phyloP scores from a whole-genome alignment of 2,113 vertebrate species.

The Xenopus borealis region DNA sequence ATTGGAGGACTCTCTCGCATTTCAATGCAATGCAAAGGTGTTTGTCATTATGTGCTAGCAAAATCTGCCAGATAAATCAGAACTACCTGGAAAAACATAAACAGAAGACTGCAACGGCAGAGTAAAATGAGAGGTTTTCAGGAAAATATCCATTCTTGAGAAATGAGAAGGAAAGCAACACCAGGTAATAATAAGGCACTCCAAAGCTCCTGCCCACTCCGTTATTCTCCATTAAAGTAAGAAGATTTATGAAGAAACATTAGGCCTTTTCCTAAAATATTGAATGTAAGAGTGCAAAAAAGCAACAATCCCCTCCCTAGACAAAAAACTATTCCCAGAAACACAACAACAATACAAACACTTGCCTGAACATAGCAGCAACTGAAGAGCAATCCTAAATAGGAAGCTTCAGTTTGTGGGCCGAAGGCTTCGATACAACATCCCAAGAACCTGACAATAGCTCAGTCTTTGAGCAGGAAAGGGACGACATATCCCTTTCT shows the following conservation, averaged over 20 bases:
- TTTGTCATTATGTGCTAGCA: conserved; percentile 26
- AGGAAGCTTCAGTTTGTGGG: conserved; percentile 25
- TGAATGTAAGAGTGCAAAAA: too few relatives aligned
- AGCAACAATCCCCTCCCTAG: background rate
- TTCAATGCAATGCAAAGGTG: background rate
- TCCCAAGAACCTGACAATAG: too few relatives aligned
- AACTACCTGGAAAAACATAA: too few relatives aligned
- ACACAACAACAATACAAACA: background rate
- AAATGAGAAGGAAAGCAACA: conserved; percentile 28
- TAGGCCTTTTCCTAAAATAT: too few relatives aligned
- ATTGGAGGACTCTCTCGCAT: conserved; percentile 14
- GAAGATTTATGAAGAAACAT: too few relatives aligned
- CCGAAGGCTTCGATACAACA: conserved; percentile 17
- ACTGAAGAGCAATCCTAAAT: conserved; percentile 16
- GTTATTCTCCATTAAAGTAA: too few relatives aligned
- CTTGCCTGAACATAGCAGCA: conserved; percentile 35
- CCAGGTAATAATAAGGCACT: conserved; percentile 32
- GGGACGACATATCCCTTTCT: background rate
- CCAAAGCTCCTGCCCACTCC: conserved; percentile 24
- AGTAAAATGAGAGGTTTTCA: too few relatives aligned
- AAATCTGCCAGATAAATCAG: too few relatives aligned
- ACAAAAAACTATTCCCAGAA: background rate
- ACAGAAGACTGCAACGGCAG: too few relatives aligned
- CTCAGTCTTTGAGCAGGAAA: background rate
- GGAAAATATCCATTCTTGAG: background rate